These are phyloP conservation scores for Epinephelus malabaricus DNA, from an alignment of 2,797 vertebrate genomes.

Conservation along the genomic window DNA sequence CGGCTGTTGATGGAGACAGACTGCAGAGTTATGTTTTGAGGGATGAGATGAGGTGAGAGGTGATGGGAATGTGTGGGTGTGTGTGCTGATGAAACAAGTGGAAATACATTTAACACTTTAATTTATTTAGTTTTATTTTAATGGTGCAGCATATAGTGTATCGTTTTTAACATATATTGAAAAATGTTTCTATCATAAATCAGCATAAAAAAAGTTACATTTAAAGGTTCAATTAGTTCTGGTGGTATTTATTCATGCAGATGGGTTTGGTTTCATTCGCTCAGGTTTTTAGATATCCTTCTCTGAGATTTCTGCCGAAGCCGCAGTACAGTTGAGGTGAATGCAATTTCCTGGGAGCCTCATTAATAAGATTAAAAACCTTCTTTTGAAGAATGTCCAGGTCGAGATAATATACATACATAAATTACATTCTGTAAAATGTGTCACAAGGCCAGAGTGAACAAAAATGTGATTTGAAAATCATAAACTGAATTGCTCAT, in stretches of 20 bases:
- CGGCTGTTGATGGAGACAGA: slow-evolving; percentile 20
- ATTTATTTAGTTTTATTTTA: background rate
- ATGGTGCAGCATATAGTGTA: slow-evolving; percentile 6
- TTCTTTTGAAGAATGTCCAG: background rate
- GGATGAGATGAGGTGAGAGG: slow-evolving; percentile 36
- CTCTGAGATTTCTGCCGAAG: background rate
- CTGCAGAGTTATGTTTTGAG: background rate
- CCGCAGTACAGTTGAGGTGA: background rate
- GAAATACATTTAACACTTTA: slow-evolving; percentile 17
- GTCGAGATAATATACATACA: background rate
- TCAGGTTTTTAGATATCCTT: no score
- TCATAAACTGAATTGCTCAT: no score
- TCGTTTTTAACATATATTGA: background rate
- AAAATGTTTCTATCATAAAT: background rate
- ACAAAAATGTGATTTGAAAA: background rate
- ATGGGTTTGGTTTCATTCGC: background rate
- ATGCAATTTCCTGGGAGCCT: background rate
- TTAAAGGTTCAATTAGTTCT: background rate
- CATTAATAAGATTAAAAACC: background rate
- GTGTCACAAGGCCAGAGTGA: background rate
- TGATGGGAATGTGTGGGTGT: slow-evolving; percentile 30
- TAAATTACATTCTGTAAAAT: background rate
- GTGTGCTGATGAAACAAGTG: slow-evolving; percentile 43
- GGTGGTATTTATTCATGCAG: background rate
- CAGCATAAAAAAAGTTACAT: background rate